Conservation (phyloP, 2,888 invertebrate species). For the Diarsia brunnea region DNA sequence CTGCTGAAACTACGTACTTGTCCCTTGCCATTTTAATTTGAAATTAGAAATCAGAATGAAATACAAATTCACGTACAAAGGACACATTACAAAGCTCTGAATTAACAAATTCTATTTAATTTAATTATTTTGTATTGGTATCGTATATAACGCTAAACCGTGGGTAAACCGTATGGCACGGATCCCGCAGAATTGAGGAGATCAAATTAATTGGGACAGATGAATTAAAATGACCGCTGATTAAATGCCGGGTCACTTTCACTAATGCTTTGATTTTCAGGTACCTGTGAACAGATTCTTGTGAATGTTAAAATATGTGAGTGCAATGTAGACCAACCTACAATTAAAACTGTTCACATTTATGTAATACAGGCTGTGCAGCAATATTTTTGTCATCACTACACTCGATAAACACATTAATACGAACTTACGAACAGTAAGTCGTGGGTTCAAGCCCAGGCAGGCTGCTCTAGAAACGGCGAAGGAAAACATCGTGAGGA, state of each 20-base stretch:
- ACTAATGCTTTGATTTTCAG: conserved; percentile 1
- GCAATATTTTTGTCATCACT: background rate
- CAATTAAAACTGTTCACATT: background rate
- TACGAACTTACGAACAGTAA: too few relatives aligned
- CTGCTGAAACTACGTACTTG: conserved; percentile 1
- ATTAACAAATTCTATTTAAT: conserved; percentile 38
- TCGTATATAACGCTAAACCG: conserved; percentile 40
- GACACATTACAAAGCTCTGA: conserved; percentile 9
- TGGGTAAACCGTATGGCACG: conserved; percentile 18
- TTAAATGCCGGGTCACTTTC: conserved; percentile 27
- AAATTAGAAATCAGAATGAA: background rate
- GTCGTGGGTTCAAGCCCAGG: too few relatives aligned
- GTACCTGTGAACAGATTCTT: too few relatives aligned
- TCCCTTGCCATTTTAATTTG: conserved; percentile 9
- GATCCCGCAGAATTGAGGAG: conserved; percentile 30
- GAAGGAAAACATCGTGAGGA: too few relatives aligned
- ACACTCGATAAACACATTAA: background rate
- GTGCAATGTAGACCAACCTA: background rate
- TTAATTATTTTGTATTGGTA: conserved; percentile 39
- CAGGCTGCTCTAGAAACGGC: too few relatives aligned
- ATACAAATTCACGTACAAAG: background rate
- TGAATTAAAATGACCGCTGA: conserved; percentile 49
- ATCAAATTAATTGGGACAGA: conserved; percentile 47
- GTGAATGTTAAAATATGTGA: background rate
- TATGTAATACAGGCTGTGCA: background rate